phyloP scores from a whole-genome alignment of 2,113 vertebrate genomes.

The Larimichthys polyactis region DNA sequence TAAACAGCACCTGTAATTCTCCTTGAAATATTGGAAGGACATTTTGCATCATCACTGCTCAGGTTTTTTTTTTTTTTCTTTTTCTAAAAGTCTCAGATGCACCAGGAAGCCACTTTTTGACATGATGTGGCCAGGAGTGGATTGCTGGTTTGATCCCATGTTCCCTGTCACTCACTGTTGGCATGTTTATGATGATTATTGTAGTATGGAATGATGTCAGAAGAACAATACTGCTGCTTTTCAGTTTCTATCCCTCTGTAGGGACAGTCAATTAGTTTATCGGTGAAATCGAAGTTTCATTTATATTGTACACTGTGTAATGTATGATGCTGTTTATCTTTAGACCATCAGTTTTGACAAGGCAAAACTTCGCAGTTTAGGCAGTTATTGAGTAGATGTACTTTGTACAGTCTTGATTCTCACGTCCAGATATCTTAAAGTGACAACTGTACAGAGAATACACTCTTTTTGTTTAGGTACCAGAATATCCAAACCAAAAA shows the following conservation, averaged over 20 bases:
- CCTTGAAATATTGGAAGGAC: slow-evolving; percentile 52
- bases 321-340: too few relatives aligned
- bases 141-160: neutral
- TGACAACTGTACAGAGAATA: neutral
- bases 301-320: neutral
- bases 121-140: neutral
- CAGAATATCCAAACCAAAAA: neutral
- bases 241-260: neutral
- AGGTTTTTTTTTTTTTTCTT: too few relatives aligned
- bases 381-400: neutral
- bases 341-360: neutral
- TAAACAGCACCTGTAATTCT: slow-evolving; percentile 58
- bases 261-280: neutral
- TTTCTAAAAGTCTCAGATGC: too few relatives aligned
- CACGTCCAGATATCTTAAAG: neutral
- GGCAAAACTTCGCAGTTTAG: neutral
- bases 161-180: neutral
- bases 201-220: neutral
- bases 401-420: too few relatives aligned
- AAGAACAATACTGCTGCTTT: neutral
- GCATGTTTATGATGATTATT: too few relatives aligned
- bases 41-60: too few relatives aligned
- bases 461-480: neutral
- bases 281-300: neutral
- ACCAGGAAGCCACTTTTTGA: too few relatives aligned